These are phyloP conservation scores for Ceyx erithaca DNA, from an alignment of 2,797 vertebrate species.

Conservation along the genomic window DNA sequence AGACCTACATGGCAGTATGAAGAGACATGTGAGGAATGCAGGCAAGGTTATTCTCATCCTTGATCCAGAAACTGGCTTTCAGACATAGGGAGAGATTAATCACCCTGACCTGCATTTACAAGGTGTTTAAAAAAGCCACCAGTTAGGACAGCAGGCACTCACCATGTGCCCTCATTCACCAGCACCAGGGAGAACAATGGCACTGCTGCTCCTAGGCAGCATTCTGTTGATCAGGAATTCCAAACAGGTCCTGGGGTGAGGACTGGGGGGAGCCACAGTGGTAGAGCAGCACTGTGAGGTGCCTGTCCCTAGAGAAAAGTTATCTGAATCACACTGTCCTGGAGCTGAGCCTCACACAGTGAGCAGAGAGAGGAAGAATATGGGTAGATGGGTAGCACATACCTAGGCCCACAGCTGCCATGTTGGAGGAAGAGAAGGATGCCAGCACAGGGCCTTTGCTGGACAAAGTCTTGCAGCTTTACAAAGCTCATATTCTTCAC, in stretches of 20 bases:
- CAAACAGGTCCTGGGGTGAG: background rate
- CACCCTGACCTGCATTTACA: background rate
- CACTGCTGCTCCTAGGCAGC: background rate
- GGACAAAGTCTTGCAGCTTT: too few relatives aligned
- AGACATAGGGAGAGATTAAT: constrained; percentile 45
- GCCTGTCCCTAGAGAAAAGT: too few relatives aligned
- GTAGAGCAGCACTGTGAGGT: too few relatives aligned
- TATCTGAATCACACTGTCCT: too few relatives aligned
- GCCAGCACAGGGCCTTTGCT: too few relatives aligned
- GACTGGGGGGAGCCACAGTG: rapidly evolving
- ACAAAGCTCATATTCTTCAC: too few relatives aligned
- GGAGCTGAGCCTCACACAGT: too few relatives aligned
- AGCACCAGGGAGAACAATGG: background rate
- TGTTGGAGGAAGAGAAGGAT: too few relatives aligned
- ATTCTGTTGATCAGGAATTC: background rate
- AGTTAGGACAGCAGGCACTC: background rate
- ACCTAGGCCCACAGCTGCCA: too few relatives aligned
- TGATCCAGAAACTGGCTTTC: constrained; percentile 57
- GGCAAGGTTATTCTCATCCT: background rate
- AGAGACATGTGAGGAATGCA: constrained; percentile 28
- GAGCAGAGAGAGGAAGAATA: too few relatives aligned
- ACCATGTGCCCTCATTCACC: background rate
- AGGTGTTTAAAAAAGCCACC: background rate
- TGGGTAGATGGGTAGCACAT: too few relatives aligned
- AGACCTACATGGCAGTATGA: background rate